Conservation (phyloP, 2,888 invertebrate genomes). For the Athalia rosae region DNA sequence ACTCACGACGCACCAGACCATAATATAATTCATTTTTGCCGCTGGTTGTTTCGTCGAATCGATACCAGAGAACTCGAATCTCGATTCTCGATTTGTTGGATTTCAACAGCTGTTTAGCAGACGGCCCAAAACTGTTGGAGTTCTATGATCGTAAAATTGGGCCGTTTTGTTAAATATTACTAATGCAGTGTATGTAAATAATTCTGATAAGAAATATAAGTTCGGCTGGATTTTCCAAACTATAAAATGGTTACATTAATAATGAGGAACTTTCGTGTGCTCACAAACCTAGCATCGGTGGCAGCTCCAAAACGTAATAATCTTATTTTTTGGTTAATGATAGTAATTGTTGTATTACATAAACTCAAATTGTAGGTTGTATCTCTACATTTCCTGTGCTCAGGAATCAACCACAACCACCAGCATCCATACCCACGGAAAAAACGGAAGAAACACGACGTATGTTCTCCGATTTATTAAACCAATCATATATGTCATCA, state of each 20-base stretch:
- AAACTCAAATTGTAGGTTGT: constrained; percentile 39
- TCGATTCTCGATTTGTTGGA: no score
- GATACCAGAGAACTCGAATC: no score
- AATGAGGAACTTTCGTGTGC: constrained; percentile 36
- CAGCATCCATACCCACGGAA: background rate
- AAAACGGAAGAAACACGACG: constrained; percentile 42
- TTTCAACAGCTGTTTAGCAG: no score
- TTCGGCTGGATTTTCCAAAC: background rate
- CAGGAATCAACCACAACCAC: constrained; percentile 28
- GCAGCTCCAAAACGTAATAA: constrained; percentile 37
- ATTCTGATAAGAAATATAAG: no score
- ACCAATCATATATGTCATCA: background rate
- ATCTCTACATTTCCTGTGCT: constrained; percentile 27
- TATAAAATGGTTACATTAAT: constrained; percentile 33
- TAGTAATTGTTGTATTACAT: constrained; percentile 31
- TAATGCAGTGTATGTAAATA: constrained; percentile 15
- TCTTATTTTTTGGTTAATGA: constrained; percentile 9
- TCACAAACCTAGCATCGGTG: constrained; percentile 24
- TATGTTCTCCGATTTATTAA: background rate
- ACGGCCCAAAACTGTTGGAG: no score
- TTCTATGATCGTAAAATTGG: no score
- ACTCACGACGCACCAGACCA: no score
- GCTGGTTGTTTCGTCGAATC: no score
- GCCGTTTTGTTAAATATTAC: background rate
- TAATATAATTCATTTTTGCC: no score